Evolutionary conservation across 2,888 invertebrate genomes (phyloP), one percentile per base, ranked within the genome.

Genomic region (Torymus auratus): DNA sequence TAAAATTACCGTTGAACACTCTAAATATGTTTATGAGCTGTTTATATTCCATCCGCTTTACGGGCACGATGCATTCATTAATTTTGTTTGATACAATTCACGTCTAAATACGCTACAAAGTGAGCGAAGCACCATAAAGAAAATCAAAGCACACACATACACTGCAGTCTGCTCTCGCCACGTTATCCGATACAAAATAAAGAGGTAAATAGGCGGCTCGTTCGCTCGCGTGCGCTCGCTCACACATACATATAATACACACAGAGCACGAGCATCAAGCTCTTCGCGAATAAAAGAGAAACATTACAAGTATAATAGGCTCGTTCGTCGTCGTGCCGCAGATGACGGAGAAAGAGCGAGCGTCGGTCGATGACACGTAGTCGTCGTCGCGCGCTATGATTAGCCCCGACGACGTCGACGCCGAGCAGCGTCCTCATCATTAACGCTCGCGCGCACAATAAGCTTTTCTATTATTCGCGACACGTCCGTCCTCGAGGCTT

Each of bases 391-490:
- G 67, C 62, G 75, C 75, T 75, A 72, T 78, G 78, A 78, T 72
- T 82, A 82, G 78, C 75, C 65, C 41, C 65, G 67, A 20, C 58
- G 15, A 61, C 50, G 53, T 53, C 20, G 53, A 23, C 55, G 23
- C 52, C 28, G 75, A 50, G 23, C 20, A n/a, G 17, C n/a, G 11
- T 55, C 7, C 67, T 28, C 23, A 69, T 79, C 75, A 80, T 80
- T 80, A 75, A 55, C 80, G 28, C 68, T 28, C 17, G 20, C 61
- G 41, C 28, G 82, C 77, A 83, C 84, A 84, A 86, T 85, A 85
- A 85, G 86, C 85, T 86, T 86, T 87, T 86, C 84, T 85, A 85
- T 87, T 87, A 89, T 88, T 89, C 87, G 83, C 84, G 84, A 86
- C 88, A 88, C 87, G 86, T 88, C 84, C 83, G 82, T 84, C 71